Conservation (phyloP, 2,888 invertebrate genomes). For the Autographa gamma region DNA sequence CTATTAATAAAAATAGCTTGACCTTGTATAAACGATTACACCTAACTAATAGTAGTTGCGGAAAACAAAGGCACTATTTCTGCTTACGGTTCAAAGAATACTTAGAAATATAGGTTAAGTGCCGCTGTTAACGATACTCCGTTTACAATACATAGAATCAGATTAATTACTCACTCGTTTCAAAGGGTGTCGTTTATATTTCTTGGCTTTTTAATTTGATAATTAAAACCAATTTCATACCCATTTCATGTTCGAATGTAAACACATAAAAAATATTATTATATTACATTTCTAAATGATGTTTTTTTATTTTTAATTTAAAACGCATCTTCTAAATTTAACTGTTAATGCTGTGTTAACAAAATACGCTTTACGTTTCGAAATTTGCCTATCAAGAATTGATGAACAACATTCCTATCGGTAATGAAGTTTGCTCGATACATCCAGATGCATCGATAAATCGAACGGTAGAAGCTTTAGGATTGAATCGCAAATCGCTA, state of each 20-base stretch:
- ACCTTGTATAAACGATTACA: neutral
- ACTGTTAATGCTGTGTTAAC: no score
- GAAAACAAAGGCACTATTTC: slow-evolving; percentile 1
- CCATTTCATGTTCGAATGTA: no score
- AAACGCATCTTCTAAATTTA: no score
- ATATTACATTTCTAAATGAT: no score
- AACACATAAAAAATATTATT: neutral
- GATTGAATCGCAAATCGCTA: neutral
- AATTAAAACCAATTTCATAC: no score
- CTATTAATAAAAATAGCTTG: neutral
- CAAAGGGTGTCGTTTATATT: neutral
- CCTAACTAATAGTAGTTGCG: neutral
- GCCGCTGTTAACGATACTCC: neutral
- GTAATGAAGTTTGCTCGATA: neutral
- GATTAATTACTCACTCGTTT: neutral
- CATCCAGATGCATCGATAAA: neutral
- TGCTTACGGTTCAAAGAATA: neutral
- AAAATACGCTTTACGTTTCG: no score
- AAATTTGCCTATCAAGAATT: no score
- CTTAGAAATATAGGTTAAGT: slow-evolving; percentile 4
- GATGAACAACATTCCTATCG: neutral
- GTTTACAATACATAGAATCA: neutral
- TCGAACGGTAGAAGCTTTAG: neutral
- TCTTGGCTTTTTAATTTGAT: no score
- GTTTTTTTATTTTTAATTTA: no score